Percentiles rank a stretch among this genome's conserved stretches.
Conservation (phyloP, 2,797 vertebrate genomes). For the Erethizon dorsatum region DNA sequence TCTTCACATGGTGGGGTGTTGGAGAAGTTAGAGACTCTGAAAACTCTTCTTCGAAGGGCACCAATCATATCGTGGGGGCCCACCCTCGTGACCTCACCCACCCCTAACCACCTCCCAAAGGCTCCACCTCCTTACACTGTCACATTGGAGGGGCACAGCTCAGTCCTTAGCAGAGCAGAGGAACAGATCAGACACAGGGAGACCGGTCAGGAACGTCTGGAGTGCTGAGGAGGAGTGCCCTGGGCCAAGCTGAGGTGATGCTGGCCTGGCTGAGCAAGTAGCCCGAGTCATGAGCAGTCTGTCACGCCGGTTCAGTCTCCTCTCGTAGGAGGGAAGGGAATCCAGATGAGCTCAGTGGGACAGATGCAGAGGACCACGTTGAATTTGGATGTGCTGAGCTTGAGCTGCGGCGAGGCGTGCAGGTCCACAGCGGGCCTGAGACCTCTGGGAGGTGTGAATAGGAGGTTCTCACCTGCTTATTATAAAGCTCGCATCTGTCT, state of each 20-base stretch:
- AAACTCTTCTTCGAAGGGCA: background rate
- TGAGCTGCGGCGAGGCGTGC: background rate
- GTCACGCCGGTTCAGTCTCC: fast-evolving
- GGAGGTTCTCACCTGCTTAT: background rate
- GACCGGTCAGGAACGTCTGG: background rate
- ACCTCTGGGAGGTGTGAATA: background rate
- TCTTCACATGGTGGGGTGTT: background rate
- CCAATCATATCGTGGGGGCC: background rate
- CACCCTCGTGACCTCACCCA: background rate
- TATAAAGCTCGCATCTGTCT: background rate
- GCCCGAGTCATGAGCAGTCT: fast-evolving
- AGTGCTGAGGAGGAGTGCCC: too few relatives aligned
- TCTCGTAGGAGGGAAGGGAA: background rate
- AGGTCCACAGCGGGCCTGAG: background rate
- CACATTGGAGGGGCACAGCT: background rate
- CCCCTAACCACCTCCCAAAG: too few relatives aligned
- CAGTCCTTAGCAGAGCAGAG: background rate
- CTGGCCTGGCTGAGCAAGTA: background rate
- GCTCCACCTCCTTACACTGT: background rate
- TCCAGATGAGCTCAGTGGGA: too few relatives aligned
- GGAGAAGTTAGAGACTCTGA: background rate
- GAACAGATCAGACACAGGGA: background rate
- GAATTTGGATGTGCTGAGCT: background rate
- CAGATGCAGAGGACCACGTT: background rate
- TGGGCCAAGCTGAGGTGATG: fast-evolving